Evolutionary conservation across 2,888 invertebrate species (phyloP).

Genomic region (Synergus japonicus): DNA sequence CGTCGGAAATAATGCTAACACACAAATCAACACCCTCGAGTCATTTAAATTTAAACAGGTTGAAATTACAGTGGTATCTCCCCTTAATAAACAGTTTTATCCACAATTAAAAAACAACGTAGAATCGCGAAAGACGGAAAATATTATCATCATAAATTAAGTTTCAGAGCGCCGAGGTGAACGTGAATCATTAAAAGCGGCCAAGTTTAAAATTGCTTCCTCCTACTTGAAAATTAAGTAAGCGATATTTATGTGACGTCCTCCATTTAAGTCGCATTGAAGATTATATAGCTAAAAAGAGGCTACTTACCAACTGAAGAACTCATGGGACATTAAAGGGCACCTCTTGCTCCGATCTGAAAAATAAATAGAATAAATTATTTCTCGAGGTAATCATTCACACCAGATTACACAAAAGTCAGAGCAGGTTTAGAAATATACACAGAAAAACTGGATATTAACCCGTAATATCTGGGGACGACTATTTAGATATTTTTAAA

Average conservation of each 20-base stretch:
- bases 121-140: not conserved
- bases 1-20: too few species aligned
- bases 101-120: not conserved
- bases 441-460: too few species aligned
- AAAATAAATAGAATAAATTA: not conserved
- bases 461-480: too few species aligned
- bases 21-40: too few species aligned
- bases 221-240: conserved; percentile 20
- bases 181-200: conserved; percentile 18
- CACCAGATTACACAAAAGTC: not conserved
- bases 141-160: conserved; percentile 23
- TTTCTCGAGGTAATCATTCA: not conserved
- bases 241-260: conserved; percentile 30
- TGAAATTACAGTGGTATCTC: too few species aligned
- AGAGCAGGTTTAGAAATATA: not conserved
- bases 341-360: not conserved
- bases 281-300: conserved; percentile 8
- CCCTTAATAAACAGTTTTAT: not conserved
- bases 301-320: conserved; percentile 4
- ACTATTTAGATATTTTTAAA: too few species aligned
- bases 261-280: not conserved
- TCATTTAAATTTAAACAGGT: too few species aligned
- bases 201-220: conserved; percentile 9
- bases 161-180: not conserved
- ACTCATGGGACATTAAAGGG: not conserved